phyloP scores from a whole-genome alignment of 2,888 invertebrate genomes.

The Tridacna gigas region DNA sequence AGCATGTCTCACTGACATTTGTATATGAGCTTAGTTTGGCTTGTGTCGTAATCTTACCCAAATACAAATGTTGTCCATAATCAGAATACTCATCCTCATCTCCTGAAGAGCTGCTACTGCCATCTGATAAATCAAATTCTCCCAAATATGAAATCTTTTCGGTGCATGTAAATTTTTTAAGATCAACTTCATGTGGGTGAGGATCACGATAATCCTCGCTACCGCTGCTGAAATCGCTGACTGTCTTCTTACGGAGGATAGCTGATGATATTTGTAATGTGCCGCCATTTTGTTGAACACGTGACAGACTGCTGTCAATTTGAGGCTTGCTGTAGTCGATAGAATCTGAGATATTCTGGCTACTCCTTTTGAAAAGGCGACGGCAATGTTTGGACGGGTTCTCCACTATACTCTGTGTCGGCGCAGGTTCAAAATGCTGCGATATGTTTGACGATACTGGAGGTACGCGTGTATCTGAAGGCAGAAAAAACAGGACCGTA shows the following conservation, averaged over 20 bases:
- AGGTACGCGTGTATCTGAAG: neutral
- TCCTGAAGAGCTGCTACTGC: constrained; percentile 31
- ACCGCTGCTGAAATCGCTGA: constrained; percentile 54
- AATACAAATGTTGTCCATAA: constrained; percentile 50
- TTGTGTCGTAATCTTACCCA: constrained; percentile 44
- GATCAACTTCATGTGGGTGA: constrained; percentile 29
- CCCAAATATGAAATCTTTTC: constrained; percentile 60
- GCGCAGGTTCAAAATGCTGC: neutral
- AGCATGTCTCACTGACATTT: no score
- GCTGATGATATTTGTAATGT: neutral
- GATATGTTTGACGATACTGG: neutral
- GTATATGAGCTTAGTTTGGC: no score
- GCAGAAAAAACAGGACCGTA: neutral
- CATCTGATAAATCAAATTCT: constrained; percentile 52
- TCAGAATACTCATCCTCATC: constrained; percentile 23
- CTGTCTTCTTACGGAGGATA: constrained; percentile 33
- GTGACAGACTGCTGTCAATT: constrained; percentile 20
- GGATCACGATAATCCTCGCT: constrained; percentile 44
- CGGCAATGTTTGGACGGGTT: neutral
- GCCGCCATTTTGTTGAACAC: constrained; percentile 11
- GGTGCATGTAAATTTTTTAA: constrained; percentile 61
- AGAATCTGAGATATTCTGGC: neutral
- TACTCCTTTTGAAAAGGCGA: neutral
- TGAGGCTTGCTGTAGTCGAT: neutral
- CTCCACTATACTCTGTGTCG: neutral